phyloP scores from a whole-genome alignment of 2,113 vertebrate genomes.

The Strix uralensis region DNA sequence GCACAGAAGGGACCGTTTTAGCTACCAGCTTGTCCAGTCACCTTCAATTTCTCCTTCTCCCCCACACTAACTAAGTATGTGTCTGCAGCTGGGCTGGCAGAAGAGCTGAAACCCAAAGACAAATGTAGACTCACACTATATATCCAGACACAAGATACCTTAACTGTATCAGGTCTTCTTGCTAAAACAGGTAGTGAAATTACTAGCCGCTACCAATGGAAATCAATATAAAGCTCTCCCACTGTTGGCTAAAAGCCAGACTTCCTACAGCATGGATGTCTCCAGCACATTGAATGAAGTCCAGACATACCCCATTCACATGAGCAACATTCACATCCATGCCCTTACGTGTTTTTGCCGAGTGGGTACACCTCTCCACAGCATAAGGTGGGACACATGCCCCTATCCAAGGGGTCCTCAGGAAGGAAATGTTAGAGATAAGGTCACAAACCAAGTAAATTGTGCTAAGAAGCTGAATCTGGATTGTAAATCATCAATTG shows the following conservation, averaged over 20 bases:
- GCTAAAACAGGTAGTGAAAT: neutral
- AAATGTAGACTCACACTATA: neutral
- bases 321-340: accelerated
- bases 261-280: neutral
- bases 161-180: neutral
- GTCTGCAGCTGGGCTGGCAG: neutral
- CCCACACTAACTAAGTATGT: neutral
- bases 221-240: neutral
- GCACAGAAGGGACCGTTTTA: neutral
- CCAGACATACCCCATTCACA: neutral
- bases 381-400: neutral
- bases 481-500: neutral
- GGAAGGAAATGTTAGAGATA: neutral
- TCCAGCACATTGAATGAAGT: neutral
- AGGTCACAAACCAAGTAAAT: neutral
- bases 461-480: neutral
- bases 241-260: neutral
- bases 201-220: neutral
- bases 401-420: neutral
- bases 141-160: neutral
- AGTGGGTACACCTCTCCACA: neutral
- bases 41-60: neutral
- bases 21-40: neutral
- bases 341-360: neutral
- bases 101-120: neutral